phyloP scores from a whole-genome alignment of 2,113 vertebrate genomes.

The Corythoichthys haematopterus region DNA sequence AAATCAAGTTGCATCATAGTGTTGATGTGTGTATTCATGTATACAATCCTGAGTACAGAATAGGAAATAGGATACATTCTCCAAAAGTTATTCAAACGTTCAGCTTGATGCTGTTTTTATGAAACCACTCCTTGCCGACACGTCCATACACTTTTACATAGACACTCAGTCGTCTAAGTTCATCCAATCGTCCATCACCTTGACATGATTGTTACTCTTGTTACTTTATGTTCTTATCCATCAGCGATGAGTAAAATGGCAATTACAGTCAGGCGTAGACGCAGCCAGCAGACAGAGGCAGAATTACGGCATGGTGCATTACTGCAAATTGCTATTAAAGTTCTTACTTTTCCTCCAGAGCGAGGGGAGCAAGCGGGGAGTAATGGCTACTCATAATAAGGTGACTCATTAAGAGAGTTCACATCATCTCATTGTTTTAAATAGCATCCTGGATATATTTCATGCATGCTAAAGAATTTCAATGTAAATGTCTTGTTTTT shows the following conservation, averaged over 20 bases:
- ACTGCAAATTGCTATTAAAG: conserved; percentile 79
- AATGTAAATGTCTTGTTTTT: neutral
- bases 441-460: conserved; percentile 51
- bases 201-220: conserved; percentile 80
- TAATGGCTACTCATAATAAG: conserved; percentile 73
- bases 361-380: conserved; percentile 51
- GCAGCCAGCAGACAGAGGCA: conserved; percentile 72
- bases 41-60: conserved; percentile 40
- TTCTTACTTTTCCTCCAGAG: conserved; percentile 56
- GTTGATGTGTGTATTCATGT: conserved; percentile 39
- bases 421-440: conserved; percentile 67
- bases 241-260: conserved; percentile 80
- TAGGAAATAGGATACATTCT: conserved; percentile 61
- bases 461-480: conserved; percentile 19
- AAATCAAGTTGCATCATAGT: conserved; percentile 4
- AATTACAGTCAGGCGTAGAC: conserved; percentile 80
- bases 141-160: conserved; percentile 7
- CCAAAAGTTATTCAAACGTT: conserved; percentile 65
- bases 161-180: conserved; percentile 21
- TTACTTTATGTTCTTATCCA: conserved; percentile 87
- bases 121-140: conserved; percentile 40
- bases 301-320: conserved; percentile 78
- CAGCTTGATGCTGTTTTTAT: conserved; percentile 58
- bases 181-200: conserved; percentile 74
- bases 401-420: conserved; percentile 69